Conservation (phyloP, 2,888 invertebrate species). For the Pheosia tremula region DNA sequence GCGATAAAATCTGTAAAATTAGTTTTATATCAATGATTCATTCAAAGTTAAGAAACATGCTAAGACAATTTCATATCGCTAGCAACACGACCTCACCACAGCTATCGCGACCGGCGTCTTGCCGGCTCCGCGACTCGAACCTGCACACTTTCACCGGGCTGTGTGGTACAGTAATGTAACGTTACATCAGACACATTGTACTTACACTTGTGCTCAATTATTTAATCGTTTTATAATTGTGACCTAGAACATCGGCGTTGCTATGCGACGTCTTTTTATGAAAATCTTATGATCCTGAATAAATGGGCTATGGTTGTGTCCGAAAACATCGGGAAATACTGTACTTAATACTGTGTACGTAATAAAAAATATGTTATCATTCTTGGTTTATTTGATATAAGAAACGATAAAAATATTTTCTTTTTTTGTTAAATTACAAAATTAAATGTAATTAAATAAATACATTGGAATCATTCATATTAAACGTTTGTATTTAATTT, state of each 20-base stretch:
- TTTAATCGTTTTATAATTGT: slow-evolving; percentile 67
- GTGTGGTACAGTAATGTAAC: slow-evolving; percentile 32
- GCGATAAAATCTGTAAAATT: too few species aligned
- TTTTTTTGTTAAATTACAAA: too few species aligned
- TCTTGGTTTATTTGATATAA: too few species aligned
- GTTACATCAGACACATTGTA: slow-evolving; percentile 55
- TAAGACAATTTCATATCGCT: not conserved
- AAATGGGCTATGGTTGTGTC: too few species aligned
- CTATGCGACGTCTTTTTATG: slow-evolving; percentile 12
- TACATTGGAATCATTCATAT: too few species aligned
- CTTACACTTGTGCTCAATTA: slow-evolving; percentile 59
- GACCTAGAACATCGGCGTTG: slow-evolving; percentile 55
- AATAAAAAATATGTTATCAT: too few species aligned
- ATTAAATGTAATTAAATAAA: too few species aligned
- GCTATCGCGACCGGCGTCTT: not conserved
- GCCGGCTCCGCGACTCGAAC: slow-evolving; percentile 7
- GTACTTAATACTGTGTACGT: too few species aligned
- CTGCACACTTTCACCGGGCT: slow-evolving; percentile 48
- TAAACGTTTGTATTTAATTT: too few species aligned
- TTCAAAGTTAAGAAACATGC: not conserved
- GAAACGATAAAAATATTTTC: too few species aligned
- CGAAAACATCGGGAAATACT: too few species aligned
- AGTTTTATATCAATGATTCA: too few species aligned
- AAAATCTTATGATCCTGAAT: not conserved
- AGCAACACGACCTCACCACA: not conserved